Conservation (phyloP, 2,113 vertebrate genomes). For the Pogonocichla stellata region DNA sequence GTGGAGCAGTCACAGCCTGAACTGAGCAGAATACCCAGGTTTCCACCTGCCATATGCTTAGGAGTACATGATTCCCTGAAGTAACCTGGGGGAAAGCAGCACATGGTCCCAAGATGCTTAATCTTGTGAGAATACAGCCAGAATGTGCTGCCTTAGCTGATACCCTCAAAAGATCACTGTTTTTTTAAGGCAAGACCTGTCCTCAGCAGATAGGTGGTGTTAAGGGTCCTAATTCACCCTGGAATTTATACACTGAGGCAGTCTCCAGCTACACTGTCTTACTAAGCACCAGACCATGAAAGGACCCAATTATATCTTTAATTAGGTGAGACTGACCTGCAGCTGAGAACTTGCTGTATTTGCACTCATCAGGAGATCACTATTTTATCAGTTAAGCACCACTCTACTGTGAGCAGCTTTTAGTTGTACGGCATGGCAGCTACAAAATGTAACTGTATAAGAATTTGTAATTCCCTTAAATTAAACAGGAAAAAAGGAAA, state of each 20-base stretch:
- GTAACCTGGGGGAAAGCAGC: background rate
- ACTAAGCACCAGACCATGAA: background rate
- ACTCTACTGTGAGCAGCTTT: background rate
- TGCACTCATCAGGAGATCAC: background rate
- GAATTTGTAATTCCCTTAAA: background rate
- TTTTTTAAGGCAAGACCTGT: background rate
- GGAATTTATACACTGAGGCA: background rate
- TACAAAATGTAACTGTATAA: background rate
- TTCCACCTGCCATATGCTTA: rapidly evolving
- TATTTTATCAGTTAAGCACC: background rate
- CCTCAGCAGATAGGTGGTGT: background rate
- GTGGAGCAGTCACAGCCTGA: background rate
- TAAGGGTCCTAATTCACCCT: background rate
- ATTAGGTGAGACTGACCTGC: background rate
- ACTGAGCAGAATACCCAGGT: background rate
- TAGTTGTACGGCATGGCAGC: background rate
- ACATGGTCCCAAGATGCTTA: background rate
- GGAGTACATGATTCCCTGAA: background rate
- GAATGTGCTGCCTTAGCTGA: rapidly evolving
- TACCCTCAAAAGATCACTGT: background rate
- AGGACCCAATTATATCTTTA: background rate
- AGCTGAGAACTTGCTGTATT: background rate
- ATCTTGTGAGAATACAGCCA: background rate
- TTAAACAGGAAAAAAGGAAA: background rate
- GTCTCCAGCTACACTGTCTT: background rate